Evolutionary conservation across 2,888 invertebrate species (phyloP), one percentile per base, ranked within the genome.

Genomic region (Octonoba sinensis): DNA sequence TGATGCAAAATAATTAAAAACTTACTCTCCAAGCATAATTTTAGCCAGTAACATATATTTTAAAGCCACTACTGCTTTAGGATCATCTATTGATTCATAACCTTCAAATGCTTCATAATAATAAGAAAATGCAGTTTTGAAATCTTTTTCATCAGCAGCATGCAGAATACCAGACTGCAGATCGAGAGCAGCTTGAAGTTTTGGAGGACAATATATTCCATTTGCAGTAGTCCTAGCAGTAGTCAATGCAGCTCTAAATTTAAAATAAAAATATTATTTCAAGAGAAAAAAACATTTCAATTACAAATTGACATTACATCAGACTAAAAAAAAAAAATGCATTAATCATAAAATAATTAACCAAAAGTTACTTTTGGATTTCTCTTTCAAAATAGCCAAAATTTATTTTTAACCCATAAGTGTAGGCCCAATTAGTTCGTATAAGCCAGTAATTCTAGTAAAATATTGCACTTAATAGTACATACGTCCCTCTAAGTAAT

Each of bases 81-180:
- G 92, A 87, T 93, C 94, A 83, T 97, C 96, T 3, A 97, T 95
- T 85, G 97, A 97, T 89, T 98, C 98, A 89, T 96, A 98, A 86
- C 98, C 97, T 91, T 99, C 99, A 89, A 99, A 99, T 16, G 98
- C 98, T 91, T 99, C 99, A 89, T 99, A 99, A 89, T 99, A 99
- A 88, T 99, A 99, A 77, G 99, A 99, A 90, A 97, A 99, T 60
- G 98, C 99, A 77, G 99, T 99, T 91, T 99, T 99, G 89, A 99
- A 99, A 88, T 99, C 99, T 86, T 96, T 93, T 89, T 99, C 99
- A 88, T 99, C 99, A 18, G 99, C 99, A 15, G 99, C 99, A 90
- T 99, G 99, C 75, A 99, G 90, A 86, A 99, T 97, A 73, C 91
- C 91, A 6, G 99, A 98, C 88, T 99, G 98, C 85, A 98, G 91